Evolutionary conservation across 2,888 invertebrate genomes (phyloP).

Genomic region (Cotesia congregata): DNA sequence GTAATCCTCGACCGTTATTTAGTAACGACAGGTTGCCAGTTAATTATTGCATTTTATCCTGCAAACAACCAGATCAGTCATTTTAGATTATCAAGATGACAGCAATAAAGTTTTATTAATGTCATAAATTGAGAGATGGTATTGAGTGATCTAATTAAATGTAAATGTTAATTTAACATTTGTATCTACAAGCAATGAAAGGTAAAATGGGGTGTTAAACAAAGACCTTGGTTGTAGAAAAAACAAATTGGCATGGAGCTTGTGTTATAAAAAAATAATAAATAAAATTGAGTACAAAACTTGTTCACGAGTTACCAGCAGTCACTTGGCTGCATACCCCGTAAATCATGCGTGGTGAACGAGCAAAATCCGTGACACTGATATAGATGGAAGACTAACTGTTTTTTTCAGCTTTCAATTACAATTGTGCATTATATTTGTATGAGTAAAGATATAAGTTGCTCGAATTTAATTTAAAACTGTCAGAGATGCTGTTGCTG

Average conservation of each 20-base stretch:
- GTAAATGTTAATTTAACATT: background rate
- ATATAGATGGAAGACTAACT: constrained; percentile 14
- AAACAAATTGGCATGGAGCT: constrained; percentile 9
- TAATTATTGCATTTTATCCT: too few species aligned
- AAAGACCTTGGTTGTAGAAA: constrained; percentile 12
- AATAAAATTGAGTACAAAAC: constrained; percentile 14
- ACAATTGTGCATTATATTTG: constrained; percentile 11
- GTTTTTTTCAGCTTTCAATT: background rate
- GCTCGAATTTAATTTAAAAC: constrained; percentile 36
- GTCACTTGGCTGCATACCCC: constrained; percentile 20
- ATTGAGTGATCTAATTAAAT: background rate
- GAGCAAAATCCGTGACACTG: constrained; percentile 14
- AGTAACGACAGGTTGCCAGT: too few species aligned
- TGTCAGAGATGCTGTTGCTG: constrained; percentile 28
- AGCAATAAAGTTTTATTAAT: background rate
- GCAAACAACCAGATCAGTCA: too few species aligned
- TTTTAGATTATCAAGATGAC: too few species aligned
- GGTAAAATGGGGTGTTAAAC: constrained; percentile 1
- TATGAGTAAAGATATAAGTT: background rate
- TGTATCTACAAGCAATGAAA: background rate
- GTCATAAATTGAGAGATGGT: background rate
- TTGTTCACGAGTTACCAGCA: constrained; percentile 23
- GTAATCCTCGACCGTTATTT: too few species aligned
- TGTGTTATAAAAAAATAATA: constrained; percentile 19
- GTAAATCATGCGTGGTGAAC: constrained; percentile 36